These are phyloP conservation scores for Apolygus lucorum DNA, from an alignment of 1,140 invertebrate genomes.

Conservation along the genomic window DNA sequence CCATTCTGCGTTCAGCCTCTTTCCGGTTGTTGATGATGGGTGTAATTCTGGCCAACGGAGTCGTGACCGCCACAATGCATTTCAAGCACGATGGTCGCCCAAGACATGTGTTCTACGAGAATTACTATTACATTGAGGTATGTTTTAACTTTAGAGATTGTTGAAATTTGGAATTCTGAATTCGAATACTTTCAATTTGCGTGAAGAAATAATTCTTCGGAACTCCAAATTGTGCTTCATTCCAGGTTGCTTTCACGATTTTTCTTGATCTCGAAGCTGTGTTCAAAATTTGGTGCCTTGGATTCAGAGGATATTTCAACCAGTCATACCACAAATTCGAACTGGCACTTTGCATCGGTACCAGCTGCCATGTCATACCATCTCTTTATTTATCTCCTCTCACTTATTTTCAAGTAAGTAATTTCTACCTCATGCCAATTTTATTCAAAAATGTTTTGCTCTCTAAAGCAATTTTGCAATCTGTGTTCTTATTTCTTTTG, in stretches of 20 bases:
- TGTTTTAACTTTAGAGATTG: constrained; percentile 20
- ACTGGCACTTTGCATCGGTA: constrained; percentile 86
- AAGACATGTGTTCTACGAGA: constrained; percentile 70
- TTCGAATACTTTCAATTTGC: background rate
- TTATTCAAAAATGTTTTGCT: background rate
- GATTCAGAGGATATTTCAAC: constrained; percentile 87
- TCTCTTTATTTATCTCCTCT: constrained; percentile 83
- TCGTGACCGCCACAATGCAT: constrained; percentile 91
- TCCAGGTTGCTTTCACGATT: constrained; percentile 80
- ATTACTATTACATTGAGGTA: constrained; percentile 92
- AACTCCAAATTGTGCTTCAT: constrained; percentile 28
- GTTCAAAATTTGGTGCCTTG: constrained; percentile 97
- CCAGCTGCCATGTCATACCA: constrained; percentile 88
- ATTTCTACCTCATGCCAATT: background rate
- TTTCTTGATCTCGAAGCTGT: constrained; percentile 90
- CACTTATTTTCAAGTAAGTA: constrained; percentile 87
- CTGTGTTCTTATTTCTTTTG: constrained; percentile 31
- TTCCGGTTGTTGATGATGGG: constrained; percentile 89
- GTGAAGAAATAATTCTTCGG: too few relatives aligned
- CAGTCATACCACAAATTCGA: constrained; percentile 99
- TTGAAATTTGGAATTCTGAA: background rate
- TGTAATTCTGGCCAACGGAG: constrained; percentile 88
- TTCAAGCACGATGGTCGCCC: constrained; percentile 86
- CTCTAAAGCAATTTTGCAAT: background rate
- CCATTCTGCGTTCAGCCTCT: constrained; percentile 81